Conservation (phyloP, 2,888 invertebrate species). For the Archips xylosteana region DNA sequence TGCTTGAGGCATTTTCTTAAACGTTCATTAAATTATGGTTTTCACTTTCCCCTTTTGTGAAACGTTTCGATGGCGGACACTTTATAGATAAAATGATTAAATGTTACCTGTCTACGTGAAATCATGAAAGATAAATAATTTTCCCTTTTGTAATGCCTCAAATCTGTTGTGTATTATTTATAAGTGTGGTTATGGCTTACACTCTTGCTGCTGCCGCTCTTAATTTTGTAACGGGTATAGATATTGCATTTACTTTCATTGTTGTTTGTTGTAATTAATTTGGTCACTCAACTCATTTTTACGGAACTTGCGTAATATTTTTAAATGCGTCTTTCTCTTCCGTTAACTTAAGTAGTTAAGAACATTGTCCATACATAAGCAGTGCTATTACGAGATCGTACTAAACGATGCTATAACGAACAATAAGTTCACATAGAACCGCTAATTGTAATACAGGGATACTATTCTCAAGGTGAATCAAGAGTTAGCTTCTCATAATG, state of each 20-base stretch:
- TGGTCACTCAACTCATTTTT: background rate
- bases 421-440: constrained; percentile 30
- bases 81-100: constrained; percentile 1
- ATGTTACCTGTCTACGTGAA: background rate
- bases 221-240: background rate
- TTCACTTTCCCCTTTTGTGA: constrained; percentile 57
- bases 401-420: constrained; percentile 29
- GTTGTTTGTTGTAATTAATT: background rate
- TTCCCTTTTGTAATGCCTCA: background rate
- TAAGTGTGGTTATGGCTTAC: background rate
- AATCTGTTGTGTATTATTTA: background rate
- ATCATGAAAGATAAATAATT: background rate
- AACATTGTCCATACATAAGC: constrained; percentile 13
- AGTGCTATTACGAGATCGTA: constrained; percentile 18
- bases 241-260: background rate
- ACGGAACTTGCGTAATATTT: background rate
- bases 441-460: constrained; percentile 30
- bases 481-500: background rate
- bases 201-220: background rate
- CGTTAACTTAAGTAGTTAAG: constrained; percentile 7
- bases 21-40: constrained; percentile 50
- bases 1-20: constrained; percentile 51
- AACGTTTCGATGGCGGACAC: constrained; percentile 41
- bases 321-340: constrained; percentile 1
- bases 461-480: constrained; percentile 27